phyloP scores from a whole-genome alignment of 2,888 invertebrate genomes.

The Stomorhina lunata region DNA sequence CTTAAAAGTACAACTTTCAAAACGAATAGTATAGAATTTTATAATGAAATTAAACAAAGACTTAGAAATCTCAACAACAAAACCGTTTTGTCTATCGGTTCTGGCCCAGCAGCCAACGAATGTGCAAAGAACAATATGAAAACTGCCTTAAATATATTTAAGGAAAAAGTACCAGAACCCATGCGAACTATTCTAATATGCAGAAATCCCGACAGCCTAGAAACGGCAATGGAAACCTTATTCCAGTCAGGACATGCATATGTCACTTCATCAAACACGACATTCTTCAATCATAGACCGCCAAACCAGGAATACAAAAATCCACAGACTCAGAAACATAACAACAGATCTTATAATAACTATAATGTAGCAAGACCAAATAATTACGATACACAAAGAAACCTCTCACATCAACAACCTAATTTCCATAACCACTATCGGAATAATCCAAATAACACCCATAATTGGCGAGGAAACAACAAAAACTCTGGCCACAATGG shows the following conservation, averaged over 20 bases:
- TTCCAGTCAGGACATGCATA: too few species aligned
- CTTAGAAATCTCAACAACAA: neutral
- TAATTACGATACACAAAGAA: neutral
- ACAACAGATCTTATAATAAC: neutral
- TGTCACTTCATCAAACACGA: neutral
- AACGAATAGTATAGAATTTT: neutral
- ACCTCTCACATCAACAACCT: neutral
- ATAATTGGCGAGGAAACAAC: neutral
- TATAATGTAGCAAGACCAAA: too few species aligned
- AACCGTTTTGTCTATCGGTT: neutral
- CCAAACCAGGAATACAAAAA: neutral
- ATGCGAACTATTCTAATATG: neutral
- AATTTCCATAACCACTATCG: neutral
- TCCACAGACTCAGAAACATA: neutral
- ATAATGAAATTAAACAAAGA: neutral
- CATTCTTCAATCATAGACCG: neutral
- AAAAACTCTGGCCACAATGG: neutral
- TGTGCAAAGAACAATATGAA: neutral
- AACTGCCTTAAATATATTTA: too few species aligned
- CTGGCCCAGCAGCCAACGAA: neutral
- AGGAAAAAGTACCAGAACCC: neutral
- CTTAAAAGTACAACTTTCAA: neutral
- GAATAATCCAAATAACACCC: neutral
- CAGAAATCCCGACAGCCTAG: too few species aligned
- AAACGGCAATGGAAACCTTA: too few species aligned